Evolutionary conservation across 2,888 invertebrate genomes (phyloP).

Genomic region (Troilus luridus): DNA sequence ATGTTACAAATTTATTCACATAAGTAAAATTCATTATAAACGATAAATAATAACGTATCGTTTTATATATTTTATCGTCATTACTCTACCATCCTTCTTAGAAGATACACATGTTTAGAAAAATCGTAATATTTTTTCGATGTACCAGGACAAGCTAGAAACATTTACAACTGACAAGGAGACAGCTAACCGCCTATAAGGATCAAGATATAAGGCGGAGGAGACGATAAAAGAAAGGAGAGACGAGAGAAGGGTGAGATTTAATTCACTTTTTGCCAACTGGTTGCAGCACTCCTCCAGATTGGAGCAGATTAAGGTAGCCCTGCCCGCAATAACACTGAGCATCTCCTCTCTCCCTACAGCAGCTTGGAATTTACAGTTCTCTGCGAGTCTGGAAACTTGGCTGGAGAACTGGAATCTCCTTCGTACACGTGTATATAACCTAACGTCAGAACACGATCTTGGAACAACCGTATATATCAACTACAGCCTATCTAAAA

Average conservation of each 20-base stretch:
- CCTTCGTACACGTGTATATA: background rate
- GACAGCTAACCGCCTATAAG: background rate
- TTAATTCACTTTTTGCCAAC: slow-evolving; percentile 47
- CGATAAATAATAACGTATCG: too few relatives aligned
- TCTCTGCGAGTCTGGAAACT: background rate
- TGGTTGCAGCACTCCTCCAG: slow-evolving; percentile 15
- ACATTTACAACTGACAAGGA: background rate
- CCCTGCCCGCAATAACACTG: slow-evolving; percentile 25
- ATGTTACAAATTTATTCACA: too few relatives aligned
- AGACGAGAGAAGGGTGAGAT: background rate
- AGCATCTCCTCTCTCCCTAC: background rate
- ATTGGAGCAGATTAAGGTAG: slow-evolving; percentile 21
- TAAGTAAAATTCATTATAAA: too few relatives aligned
- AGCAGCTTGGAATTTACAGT: background rate
- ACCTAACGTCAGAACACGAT: background rate
- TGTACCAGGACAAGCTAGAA: background rate
- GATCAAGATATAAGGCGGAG: slow-evolving; percentile 13
- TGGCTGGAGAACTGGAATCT: background rate
- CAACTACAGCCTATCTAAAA: background rate
- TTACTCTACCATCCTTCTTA: too few relatives aligned
- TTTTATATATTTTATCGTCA: too few relatives aligned
- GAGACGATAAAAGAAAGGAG: slow-evolving; percentile 23
- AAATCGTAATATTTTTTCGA: too few relatives aligned
- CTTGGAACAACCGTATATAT: background rate
- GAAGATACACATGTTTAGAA: too few relatives aligned